Base-by-base conservation (phyloP, 2,888 invertebrate genomes). In the Phyto melanocephala region DNA sequence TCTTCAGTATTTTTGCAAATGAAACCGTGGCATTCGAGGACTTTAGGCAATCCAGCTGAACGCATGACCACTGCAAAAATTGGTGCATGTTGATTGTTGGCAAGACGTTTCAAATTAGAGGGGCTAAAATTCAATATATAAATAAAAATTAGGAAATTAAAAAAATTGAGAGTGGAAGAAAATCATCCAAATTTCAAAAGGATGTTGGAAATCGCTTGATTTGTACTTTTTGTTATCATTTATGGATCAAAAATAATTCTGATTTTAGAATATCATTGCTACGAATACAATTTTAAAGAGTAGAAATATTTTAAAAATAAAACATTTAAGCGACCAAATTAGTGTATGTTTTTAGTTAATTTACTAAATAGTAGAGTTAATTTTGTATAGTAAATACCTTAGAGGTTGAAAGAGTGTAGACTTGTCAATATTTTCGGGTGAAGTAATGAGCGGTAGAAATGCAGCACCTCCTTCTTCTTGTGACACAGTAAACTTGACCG, bases 31-130 rank as follows among this genome's bases (percentile, higher is more conserved):
- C 97, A 97, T 92, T 97, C 96, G 83, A 97, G 92, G 86, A 95
- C 93, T 88, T 95, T 95, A 1, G 95, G 95, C 22, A 95, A 94
- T 56, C 94, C 95, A 65, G 94, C 93, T 22, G 92, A 92, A 87
- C 97, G 94, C 97, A 97, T 97, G 76, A 97, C 96, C 33, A 97
- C 97, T 60, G 97, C 96, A 91, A 97, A 97, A 87, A 97, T 93
- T 0, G 97, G 97, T 15, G 96, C 95, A 91, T 96, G 96, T 17
- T 94, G 89, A 24, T 92, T 92, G 1, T 88, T 87, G 87, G 92
- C 92, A 88, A 87, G 89, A 85, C 88, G 91, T 85, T 89, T 74
- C 81, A 90, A 87, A 81, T 90, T 90, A 72, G 88, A 88, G 80
- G 87, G 89, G 89, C 87, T 93, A 56, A 85, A 60, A 84, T 76